phyloP scores from a whole-genome alignment of 2,113 vertebrate genomes.

The Xiphias gladius region DNA sequence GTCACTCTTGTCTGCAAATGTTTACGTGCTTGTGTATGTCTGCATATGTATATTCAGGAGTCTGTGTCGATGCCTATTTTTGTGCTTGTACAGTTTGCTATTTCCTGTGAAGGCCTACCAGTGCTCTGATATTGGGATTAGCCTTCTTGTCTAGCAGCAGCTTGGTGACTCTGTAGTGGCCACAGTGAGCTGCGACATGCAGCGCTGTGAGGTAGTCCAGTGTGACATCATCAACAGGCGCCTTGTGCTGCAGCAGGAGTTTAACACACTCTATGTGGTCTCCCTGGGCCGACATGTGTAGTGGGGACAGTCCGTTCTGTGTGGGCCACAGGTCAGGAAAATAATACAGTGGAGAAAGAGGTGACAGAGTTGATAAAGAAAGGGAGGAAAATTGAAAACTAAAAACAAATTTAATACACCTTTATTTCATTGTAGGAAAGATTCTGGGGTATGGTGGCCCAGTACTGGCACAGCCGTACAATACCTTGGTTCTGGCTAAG shows the following conservation, averaged over 20 bases:
- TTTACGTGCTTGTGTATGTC: background rate
- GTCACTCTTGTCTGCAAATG: background rate
- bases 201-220: conserved; percentile 97
- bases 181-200: conserved; percentile 97
- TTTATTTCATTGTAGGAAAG: background rate
- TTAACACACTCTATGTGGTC: conserved; percentile 98
- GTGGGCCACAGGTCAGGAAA: background rate
- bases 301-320: conserved; percentile 96
- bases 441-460: background rate
- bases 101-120: conserved; percentile 83
- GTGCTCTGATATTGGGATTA: conserved; percentile 94
- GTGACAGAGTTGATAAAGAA: no score
- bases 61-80: background rate
- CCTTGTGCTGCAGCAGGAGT: conserved; percentile 93
- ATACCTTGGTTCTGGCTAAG: conserved; percentile 96
- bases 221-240: conserved; percentile 96
- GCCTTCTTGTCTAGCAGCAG: conserved; percentile 98
- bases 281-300: conserved; percentile 98
- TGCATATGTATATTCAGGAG: background rate
- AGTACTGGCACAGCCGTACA: background rate
- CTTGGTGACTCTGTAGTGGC: conserved; percentile 98
- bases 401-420: background rate
- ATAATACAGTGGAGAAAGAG: background rate
- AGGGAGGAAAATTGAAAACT: background rate
- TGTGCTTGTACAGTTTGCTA: background rate